A percentile compares a stretch with the other conserved stretches of the same genome.
Evolutionary conservation across 2,888 invertebrate genomes (phyloP).

Genomic region (Eupithecia insigniata): DNA sequence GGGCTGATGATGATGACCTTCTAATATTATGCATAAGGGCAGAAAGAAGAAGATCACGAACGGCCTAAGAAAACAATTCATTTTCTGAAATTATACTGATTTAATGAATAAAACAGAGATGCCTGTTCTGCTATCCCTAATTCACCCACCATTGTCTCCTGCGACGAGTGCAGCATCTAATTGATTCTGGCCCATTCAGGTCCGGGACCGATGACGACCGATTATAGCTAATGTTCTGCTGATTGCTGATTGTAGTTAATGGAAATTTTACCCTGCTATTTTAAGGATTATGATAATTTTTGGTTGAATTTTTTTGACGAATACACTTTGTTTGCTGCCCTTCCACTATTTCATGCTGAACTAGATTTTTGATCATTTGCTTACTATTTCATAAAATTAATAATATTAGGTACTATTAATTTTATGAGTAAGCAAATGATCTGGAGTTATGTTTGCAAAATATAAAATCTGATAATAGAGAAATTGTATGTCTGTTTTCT

Average conservation of each 20-base stretch:
- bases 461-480: too few relatives aligned
- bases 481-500: too few relatives aligned
- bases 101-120: neutral
- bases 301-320: neutral
- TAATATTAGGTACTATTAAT: too few relatives aligned
- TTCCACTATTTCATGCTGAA: too few relatives aligned
- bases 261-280: slow-evolving; percentile 7
- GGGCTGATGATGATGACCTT: too few relatives aligned
- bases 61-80: too few relatives aligned
- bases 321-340: neutral
- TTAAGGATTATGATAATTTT: neutral
- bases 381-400: too few relatives aligned
- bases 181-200: slow-evolving; percentile 55
- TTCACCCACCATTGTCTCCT: slow-evolving; percentile 50
- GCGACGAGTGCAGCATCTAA: slow-evolving; percentile 58
- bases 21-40: neutral
- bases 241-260: slow-evolving; percentile 10
- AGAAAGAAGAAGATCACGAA: too few relatives aligned
- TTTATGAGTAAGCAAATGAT: too few relatives aligned
- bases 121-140: slow-evolving; percentile 24
- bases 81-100: too few relatives aligned
- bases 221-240: slow-evolving; percentile 34
- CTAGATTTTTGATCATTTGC: neutral
- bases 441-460: neutral
- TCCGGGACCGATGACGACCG: slow-evolving; percentile 30